Conservation (phyloP, 1,140 invertebrate species). For the Hirudo medicinalis region DNA sequence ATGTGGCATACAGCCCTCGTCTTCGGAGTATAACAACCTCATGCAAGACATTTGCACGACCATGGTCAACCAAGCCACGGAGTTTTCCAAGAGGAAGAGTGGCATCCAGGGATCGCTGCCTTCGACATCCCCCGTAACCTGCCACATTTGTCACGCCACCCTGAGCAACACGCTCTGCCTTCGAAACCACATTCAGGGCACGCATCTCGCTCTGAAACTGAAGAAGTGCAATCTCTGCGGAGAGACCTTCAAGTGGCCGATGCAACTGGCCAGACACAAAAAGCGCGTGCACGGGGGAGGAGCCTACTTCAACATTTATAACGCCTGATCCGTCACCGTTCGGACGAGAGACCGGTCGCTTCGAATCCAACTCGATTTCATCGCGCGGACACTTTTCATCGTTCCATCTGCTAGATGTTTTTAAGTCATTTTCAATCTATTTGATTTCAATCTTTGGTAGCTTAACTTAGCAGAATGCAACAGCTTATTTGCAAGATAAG, state of each 20-base stretch:
- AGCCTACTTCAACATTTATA: conserved; percentile 11
- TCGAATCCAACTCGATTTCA: too few species aligned
- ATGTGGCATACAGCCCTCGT: not conserved
- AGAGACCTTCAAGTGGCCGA: conserved; percentile 16
- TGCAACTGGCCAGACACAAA: conserved; percentile 18
- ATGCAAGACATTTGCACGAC: conserved; percentile 6
- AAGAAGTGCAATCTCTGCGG: conserved; percentile 16
- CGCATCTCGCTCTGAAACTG: conserved; percentile 13
- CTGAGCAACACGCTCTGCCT: conserved; percentile 14
- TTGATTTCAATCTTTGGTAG: too few species aligned
- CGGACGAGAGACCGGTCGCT: too few species aligned
- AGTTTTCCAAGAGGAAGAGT: not conserved
- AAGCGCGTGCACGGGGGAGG: conserved; percentile 15
- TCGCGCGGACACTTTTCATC: too few species aligned
- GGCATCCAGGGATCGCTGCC: too few species aligned
- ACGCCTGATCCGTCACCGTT: not conserved
- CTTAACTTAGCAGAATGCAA: too few species aligned
- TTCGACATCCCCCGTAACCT: not conserved
- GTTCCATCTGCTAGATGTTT: too few species aligned
- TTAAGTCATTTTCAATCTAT: too few species aligned
- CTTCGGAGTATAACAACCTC: conserved; percentile 8
- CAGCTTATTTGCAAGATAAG: too few species aligned
- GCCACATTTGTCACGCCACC: conserved; percentile 15
- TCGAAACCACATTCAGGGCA: conserved; percentile 15
- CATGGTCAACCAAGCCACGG: not conserved